Evolutionary conservation across 2,113 vertebrate genomes (phyloP), one percentile per base, ranked within the genome.

Genomic region (Egretta garzetta): DNA sequence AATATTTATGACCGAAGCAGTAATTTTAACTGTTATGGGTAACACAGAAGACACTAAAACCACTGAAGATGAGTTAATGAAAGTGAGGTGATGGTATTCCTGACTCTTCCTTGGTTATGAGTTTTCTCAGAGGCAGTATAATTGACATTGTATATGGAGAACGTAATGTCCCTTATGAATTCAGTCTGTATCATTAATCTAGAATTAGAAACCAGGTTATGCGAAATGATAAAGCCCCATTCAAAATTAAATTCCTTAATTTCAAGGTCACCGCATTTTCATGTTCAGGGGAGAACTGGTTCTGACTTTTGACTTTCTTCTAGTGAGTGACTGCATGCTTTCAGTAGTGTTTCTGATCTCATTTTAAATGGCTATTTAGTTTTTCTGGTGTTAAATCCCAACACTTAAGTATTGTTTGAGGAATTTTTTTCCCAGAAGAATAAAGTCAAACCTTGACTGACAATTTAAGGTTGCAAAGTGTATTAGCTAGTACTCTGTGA

Each of bases 171-270:
- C 85, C 76, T 67, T 21, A 27, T 58, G 90, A 88, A 63, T 86
- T 96, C 52, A 60, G 71, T 28, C 87, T 50, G 41, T 72, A 41
- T 18, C 77, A 58, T 52, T 49, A 82, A 92, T 88, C 90, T 77
- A 77, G 92, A 96, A 90, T 97, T 96, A 93, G 92, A 97, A 97
- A 97, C 67, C 59, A 80, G 95, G 90, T 96, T 97, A 93, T 71
- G 63, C 63, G 77, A 73, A 94, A 70, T 71, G 81, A 87, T 53
- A 32, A 60, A 89, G 49, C 49, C 52, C 53, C 35, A 41, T 90
- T 83, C 63, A 77, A 77, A 97, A 93, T 95, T 88, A 67, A 92
- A 52, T 74, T 58, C 47, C 63, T 71, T 15, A 15, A 55, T 80
- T 92, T 92, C 72, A 90, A 93, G 97, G 90, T 95, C 88, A 77